These are phyloP conservation scores for Chionodraco myersi DNA, from an alignment of 2,113 vertebrate genomes.

Conservation along the genomic window DNA sequence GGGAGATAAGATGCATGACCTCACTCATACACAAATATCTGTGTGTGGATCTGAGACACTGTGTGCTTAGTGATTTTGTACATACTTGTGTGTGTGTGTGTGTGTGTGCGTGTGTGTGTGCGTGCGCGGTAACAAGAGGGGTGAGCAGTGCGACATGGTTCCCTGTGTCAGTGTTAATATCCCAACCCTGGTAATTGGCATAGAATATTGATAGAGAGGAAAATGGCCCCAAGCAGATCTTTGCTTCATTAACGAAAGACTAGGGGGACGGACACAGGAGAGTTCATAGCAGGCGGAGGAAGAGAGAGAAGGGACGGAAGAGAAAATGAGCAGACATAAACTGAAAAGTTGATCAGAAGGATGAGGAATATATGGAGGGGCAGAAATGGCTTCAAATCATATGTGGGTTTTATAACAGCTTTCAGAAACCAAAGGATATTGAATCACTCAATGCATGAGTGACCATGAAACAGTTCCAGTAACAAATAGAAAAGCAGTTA, in stretches of 20 bases:
- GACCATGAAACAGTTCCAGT: slow-evolving; percentile 42
- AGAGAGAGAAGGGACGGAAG: slow-evolving; percentile 4
- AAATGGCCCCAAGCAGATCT: slow-evolving; percentile 68
- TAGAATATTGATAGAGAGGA: slow-evolving; percentile 71
- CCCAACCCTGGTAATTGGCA: slow-evolving; percentile 57
- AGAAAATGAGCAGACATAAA: background rate
- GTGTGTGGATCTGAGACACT: background rate
- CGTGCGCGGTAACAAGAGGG: slow-evolving; percentile 24
- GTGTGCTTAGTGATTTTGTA: background rate
- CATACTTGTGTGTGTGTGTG: too few species aligned
- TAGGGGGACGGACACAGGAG: slow-evolving; percentile 42
- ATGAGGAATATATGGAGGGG: slow-evolving; percentile 1
- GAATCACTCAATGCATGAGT: slow-evolving; percentile 29
- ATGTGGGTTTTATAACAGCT: slow-evolving; percentile 40
- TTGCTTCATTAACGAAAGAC: slow-evolving; percentile 61
- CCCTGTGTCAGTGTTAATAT: slow-evolving; percentile 59
- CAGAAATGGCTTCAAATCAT: slow-evolving; percentile 31
- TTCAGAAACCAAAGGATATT: slow-evolving; percentile 48
- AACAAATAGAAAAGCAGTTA: slow-evolving; percentile 46
- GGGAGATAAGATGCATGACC: background rate
- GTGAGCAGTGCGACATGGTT: slow-evolving; percentile 44
- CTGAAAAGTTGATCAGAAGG: slow-evolving; percentile 17
- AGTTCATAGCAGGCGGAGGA: slow-evolving; percentile 4
- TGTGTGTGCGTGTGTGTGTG: background rate
- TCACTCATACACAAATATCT: slow-evolving; percentile 20